These are phyloP conservation scores for Meloidogyne floridensis DNA, from an alignment of 1,140 invertebrate genomes.

Conservation along the genomic window DNA sequence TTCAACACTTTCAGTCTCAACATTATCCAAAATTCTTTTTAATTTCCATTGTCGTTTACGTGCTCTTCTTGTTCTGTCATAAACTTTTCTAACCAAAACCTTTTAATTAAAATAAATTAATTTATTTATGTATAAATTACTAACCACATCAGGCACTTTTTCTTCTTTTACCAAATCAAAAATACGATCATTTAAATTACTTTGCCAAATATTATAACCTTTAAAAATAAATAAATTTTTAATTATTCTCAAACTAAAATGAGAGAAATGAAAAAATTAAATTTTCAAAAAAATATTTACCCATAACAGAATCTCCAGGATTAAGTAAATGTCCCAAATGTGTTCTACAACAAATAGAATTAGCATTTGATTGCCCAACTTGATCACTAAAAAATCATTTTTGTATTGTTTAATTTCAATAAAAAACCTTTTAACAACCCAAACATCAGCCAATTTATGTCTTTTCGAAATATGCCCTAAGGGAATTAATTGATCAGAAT, in stretches of 20 bases:
- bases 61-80: constrained; percentile 75
- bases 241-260: neutral
- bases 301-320: constrained; percentile 86
- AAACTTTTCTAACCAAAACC: constrained; percentile 84
- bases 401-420: too few species aligned
- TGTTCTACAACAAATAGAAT: constrained; percentile 79
- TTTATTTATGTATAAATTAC: neutral
- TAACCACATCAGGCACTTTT: constrained; percentile 55
- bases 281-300: constrained; percentile 67
- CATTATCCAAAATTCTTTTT: constrained; percentile 75
- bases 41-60: constrained; percentile 87
- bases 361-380: constrained; percentile 80
- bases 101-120: neutral
- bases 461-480: constrained; percentile 81
- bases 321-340: constrained; percentile 92
- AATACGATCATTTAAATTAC: constrained; percentile 58
- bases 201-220: constrained; percentile 59
- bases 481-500: constrained; percentile 72
- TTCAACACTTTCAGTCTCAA: constrained; percentile 57
- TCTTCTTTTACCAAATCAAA: constrained; percentile 59
- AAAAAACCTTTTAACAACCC: constrained; percentile 75
- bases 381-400: constrained; percentile 71
- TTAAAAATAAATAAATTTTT: constrained; percentile 38
- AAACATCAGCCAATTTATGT: constrained; percentile 89
- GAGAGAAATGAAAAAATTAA: neutral